Base-by-base conservation (phyloP, 1,140 invertebrate species). In the Formica selysi region DNA sequence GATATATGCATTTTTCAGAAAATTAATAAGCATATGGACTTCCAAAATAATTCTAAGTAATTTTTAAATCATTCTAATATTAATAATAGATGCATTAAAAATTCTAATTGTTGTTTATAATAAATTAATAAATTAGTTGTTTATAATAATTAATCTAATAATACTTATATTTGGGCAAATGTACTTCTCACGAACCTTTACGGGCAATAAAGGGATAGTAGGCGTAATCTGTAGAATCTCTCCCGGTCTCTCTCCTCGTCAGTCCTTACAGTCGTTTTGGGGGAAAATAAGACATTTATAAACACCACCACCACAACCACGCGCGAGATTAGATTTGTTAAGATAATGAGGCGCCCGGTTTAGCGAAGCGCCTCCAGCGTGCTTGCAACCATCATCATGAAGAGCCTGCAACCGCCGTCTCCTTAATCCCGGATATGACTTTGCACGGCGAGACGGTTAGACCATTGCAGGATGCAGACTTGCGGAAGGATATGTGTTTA, bases 261-360 rank as follows among this genome's bases (percentile, higher is more conserved):
- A 65, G 41, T 22, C 61, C 62, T 73, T 48, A 36, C 10, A 79
- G 87, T 86, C 68, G 90, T 93, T 94, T 90, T 89, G 78, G 90
- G 79, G 91, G 94, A 94, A 95, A 95, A 95, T 94, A 95, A 95
- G 94, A 95, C 94, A 95, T 95, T 95, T 95, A 95, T 95, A 95
- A 95, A 95, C 94, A 95, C 92, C 94, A 51, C 48, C 91, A 95
- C 92, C 92, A 90, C 16, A 51, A 4, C 1, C 48, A 51, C 16
- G 48, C 48, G 48, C 92, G 92, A 95, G 93, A 95, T 95, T 95
- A 95, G 95, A 95, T 95, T 95, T 95, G 95, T 95, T 95, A 95
- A 94, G 95, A 95, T 95, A 95, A 95, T 95, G 94, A 93, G 91
- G 90, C 88, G 90, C 91, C 85, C 86, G 92, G 90, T 92, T 94